Percentiles rank a stretch among this genome's conserved stretches.
Conservation (phyloP, 2,113 vertebrate genomes). For the Porphyrio hochstetteri region DNA sequence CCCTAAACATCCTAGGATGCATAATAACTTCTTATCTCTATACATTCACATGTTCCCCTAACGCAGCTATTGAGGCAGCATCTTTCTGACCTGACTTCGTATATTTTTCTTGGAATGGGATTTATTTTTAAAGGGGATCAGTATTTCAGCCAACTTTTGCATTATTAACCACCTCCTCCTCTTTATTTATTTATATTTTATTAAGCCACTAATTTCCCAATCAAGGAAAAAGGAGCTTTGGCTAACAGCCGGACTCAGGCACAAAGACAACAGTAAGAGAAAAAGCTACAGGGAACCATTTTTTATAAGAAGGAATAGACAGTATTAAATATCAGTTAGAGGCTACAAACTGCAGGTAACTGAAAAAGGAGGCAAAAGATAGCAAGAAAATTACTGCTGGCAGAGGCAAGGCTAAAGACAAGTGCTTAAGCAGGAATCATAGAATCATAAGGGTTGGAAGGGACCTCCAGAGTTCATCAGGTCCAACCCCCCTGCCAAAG, state of each 20-base stretch:
- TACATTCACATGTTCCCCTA: not conserved
- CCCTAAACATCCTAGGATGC: not conserved
- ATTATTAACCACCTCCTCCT: slow-evolving; percentile 45
- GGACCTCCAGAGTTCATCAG: too few relatives aligned
- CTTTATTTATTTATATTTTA: slow-evolving; percentile 58
- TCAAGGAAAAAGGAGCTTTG: slow-evolving; percentile 23
- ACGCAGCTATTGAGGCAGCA: not conserved
- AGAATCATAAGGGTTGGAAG: too few relatives aligned
- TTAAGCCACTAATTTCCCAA: slow-evolving; percentile 53
- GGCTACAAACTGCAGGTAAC: not conserved
- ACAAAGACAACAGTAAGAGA: not conserved
- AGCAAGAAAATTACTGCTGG: not conserved
- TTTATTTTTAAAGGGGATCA: slow-evolving; percentile 38
- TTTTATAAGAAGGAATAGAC: not conserved
- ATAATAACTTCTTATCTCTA: slow-evolving; percentile 19
- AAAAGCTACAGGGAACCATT: not conserved
- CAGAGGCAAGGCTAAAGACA: not conserved
- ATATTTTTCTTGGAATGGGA: slow-evolving; percentile 50
- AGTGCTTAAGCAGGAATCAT: not conserved
- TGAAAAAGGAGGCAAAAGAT: slow-evolving; percentile 7
- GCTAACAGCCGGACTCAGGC: not conserved
- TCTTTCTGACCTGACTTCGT: slow-evolving; percentile 33
- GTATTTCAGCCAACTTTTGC: slow-evolving; percentile 60
- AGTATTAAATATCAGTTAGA: not conserved
- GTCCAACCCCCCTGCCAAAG: too few relatives aligned